Evolutionary conservation across 2,797 vertebrate species (phyloP), one percentile per base, ranked within the genome.

Genomic region (Simalia tracyae): DNA sequence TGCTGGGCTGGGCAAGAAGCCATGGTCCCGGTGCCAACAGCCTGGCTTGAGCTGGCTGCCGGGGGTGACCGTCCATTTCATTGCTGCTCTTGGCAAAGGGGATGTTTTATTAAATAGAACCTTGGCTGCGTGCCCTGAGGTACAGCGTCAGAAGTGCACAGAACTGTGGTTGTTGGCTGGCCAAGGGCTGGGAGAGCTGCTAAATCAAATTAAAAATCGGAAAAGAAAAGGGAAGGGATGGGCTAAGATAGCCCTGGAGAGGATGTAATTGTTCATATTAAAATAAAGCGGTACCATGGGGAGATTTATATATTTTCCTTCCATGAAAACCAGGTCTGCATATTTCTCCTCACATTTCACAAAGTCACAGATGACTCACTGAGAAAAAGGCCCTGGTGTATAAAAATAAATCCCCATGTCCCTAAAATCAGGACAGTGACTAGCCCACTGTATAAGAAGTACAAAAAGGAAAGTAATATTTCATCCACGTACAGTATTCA

Each of bases 21-120:
- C 5, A 68, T 59, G 93, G 93, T 94, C 0, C 0, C 60, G 57
- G 86, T 94, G 95, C 95, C 95, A 96, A 90, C 81, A 50, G 92
- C 92, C 87, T 46, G 92, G 88, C 93, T 96, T 94, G 91, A 63
- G 89, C 89, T 89, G 89, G 93, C 84, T 92, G 85, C 0, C 0
- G 28, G 61, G 92, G 93, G 88, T 92, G 91, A 91, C 46, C 89
- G 60, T 92, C 92, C 88, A 14, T 94, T 95, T 95, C 81, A 81
- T 89, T 92, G 95, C 94, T 96, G 92, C 90, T 95, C 92, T 95
- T 97, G 96, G 95, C 94, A 92, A 94, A 96, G 94, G 92, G 81
- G 90, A 12, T 1, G 2, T 93, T 93, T 95, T 95, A 96, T 96
- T 94, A 95, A 96, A 95, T 59, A 94, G 63, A 93, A 26, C 84